phyloP scores from a whole-genome alignment of 2,797 vertebrate species.

The Chloroceryle inda region DNA sequence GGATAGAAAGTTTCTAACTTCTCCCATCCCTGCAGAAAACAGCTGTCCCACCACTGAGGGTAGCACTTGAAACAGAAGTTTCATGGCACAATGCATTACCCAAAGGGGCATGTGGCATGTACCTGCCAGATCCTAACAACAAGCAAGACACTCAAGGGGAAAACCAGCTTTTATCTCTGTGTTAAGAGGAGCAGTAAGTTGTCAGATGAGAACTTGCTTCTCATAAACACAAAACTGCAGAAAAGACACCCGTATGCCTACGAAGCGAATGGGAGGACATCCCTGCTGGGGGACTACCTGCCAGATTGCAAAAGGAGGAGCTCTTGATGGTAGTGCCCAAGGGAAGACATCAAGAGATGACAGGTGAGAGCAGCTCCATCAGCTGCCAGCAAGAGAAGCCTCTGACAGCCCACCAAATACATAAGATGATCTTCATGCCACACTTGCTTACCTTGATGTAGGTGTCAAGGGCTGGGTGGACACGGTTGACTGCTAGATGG shows the following conservation, averaged over 20 bases:
- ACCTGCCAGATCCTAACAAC: slow-evolving; percentile 38
- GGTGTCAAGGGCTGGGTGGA: slow-evolving; percentile 85
- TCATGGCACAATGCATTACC: background rate
- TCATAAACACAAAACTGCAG: slow-evolving; percentile 1
- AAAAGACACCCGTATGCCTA: background rate
- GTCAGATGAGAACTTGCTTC: background rate
- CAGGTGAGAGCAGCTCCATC: background rate
- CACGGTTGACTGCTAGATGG: slow-evolving; percentile 83
- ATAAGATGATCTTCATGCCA: background rate
- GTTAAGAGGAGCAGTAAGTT: background rate
- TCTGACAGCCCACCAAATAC: background rate
- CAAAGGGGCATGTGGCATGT: background rate
- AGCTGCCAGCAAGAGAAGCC: background rate
- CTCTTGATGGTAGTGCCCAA: slow-evolving; percentile 13
- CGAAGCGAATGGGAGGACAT: background rate
- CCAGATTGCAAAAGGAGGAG: background rate
- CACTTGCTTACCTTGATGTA: slow-evolving; percentile 89
- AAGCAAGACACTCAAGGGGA: background rate
- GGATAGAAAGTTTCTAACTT: slow-evolving; percentile 3
- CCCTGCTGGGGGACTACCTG: slow-evolving; percentile 27
- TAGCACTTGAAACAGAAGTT: slow-evolving; percentile 20
- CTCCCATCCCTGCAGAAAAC: background rate
- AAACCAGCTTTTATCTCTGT: background rate
- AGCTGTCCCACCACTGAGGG: background rate
- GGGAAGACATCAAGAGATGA: slow-evolving; percentile 39